phyloP scores from a whole-genome alignment of 2,888 invertebrate species.

The Catonia carolina region DNA sequence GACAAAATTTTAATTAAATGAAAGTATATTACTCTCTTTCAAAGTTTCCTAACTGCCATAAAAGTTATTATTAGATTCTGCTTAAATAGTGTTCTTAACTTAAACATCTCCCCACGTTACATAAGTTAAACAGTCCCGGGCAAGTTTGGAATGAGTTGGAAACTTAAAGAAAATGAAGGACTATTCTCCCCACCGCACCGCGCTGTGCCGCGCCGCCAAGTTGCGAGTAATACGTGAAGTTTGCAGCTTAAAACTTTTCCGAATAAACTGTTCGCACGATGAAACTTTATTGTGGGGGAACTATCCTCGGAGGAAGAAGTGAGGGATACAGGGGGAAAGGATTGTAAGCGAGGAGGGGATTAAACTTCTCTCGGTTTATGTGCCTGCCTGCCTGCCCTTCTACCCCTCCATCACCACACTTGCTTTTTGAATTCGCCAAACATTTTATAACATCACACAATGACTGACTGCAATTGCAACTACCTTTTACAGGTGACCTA shows the following conservation, averaged over 20 bases:
- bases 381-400: too few relatives aligned
- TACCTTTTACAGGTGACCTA: too few relatives aligned
- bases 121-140: slow-evolving; percentile 12
- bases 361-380: too few relatives aligned
- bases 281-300: slow-evolving; percentile 13
- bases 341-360: slow-evolving; percentile 3
- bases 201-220: not conserved
- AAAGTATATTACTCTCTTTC: slow-evolving; percentile 9
- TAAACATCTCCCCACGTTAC: slow-evolving; percentile 13
- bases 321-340: not conserved
- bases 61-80: slow-evolving; percentile 14
- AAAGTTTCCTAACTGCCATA: slow-evolving; percentile 10
- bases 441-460: too few relatives aligned
- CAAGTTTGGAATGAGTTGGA: slow-evolving; percentile 8
- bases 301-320: not conserved
- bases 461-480: too few relatives aligned
- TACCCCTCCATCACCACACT: too few relatives aligned
- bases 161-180: slow-evolving; percentile 15
- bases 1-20: slow-evolving; percentile 14
- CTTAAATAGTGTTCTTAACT: slow-evolving; percentile 14
- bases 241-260: slow-evolving; percentile 15
- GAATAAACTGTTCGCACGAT: slow-evolving; percentile 15
- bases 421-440: too few relatives aligned
- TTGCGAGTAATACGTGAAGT: slow-evolving; percentile 11
- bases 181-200: slow-evolving; percentile 1